Percentiles rank a stretch among this genome's conserved stretches.
Evolutionary conservation across 30 jellyfish, hydroid and myxozoan species (phyloP).

Genomic region (Aurelia coerulea): DNA sequence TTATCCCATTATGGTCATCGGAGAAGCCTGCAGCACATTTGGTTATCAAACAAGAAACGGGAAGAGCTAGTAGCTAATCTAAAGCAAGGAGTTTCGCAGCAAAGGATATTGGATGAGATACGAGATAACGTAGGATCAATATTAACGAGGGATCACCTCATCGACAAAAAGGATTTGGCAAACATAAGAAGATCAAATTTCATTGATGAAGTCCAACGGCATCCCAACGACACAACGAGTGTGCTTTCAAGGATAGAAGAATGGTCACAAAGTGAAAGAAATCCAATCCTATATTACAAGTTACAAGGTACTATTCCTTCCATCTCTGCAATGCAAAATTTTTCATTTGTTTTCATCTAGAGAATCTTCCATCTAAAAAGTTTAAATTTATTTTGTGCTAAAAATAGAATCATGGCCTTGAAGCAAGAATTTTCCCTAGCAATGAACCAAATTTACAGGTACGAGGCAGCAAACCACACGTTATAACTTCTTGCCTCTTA

Average conservation of each 20-base stretch:
- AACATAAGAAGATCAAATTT: background rate
- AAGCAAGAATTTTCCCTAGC: no score
- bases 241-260: conserved; percentile 40
- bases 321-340: no score
- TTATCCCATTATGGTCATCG: no score
- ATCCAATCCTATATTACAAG: conserved; percentile 28
- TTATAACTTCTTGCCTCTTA: no score
- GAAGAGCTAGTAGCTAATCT: background rate
- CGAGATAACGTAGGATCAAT: background rate
- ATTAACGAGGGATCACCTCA: background rate
- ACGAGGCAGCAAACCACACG: no score
- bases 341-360: no score
- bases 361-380: no score
- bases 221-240: conserved; percentile 50
- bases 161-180: background rate
- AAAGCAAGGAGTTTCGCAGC: background rate
- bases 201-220: conserved; percentile 10
- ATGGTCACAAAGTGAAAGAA: conserved; percentile 24
- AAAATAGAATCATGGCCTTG: no score
- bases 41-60: background rate
- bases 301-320: conserved; percentile 18
- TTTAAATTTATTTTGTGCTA: no score
- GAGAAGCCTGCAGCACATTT: background rate
- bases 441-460: no score
- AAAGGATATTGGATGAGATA: background rate